A percentile compares a stretch with the other conserved stretches of the same genome.
Evolutionary conservation across 2,797 vertebrate genomes (phyloP).

Genomic region (Poeciliopsis turneri): DNA sequence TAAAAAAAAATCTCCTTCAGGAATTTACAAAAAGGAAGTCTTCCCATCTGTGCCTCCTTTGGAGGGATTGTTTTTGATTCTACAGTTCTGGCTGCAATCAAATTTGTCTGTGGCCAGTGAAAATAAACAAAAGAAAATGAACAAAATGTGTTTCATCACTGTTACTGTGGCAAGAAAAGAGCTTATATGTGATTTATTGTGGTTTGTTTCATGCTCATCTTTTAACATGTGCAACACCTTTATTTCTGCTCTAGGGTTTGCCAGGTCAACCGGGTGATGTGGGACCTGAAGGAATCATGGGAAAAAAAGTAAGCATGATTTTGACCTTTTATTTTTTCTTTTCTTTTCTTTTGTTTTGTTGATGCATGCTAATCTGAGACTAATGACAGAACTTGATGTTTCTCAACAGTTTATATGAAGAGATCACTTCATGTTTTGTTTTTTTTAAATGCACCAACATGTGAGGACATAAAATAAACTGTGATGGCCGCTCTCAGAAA

Average conservation of each 20-base stretch:
- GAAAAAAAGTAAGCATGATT: slow-evolving; percentile 83
- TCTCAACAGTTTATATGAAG: not conserved
- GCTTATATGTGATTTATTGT: not conserved
- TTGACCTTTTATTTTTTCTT: not conserved
- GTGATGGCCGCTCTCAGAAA: not conserved
- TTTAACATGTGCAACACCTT: not conserved
- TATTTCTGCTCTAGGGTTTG: slow-evolving; percentile 75
- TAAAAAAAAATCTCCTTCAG: not conserved
- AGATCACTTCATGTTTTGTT: too few relatives aligned
- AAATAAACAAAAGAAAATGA: not conserved
- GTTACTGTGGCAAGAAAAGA: not conserved
- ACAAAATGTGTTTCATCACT: not conserved
- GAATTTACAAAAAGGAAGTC: not conserved
- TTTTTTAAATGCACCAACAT: not conserved
- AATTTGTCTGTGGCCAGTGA: not conserved
- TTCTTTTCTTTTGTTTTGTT: not conserved
- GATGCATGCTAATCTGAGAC: too few relatives aligned
- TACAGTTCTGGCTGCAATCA: not conserved
- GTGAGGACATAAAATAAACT: not conserved
- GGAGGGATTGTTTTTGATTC: not conserved
- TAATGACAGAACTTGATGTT: not conserved
- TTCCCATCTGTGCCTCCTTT: not conserved
- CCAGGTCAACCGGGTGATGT: slow-evolving; percentile 84
- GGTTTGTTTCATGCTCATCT: not conserved
- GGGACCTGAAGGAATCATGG: slow-evolving; percentile 84